Percentiles rank a stretch among this genome's conserved stretches.
These are phyloP conservation scores for Poeciliopsis occidentalis DNA, from an alignment of 2,113 vertebrate species.

Conservation along the genomic window DNA sequence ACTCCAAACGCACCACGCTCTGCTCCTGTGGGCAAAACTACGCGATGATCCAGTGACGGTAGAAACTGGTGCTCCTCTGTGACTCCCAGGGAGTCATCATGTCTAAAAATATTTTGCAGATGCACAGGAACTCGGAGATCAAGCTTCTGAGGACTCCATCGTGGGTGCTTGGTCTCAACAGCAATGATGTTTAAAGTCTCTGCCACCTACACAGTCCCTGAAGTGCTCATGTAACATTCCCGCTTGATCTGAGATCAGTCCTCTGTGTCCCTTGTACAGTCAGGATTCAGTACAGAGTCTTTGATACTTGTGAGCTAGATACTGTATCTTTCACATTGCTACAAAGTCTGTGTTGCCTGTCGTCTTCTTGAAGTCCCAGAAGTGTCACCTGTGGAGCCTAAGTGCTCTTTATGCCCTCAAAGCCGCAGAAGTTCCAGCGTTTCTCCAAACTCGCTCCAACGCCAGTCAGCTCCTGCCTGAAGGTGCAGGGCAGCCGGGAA, in stretches of 20 bases:
- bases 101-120: constrained; percentile 51
- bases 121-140: constrained; percentile 33
- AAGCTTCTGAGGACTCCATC: constrained; percentile 45
- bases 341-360: constrained; percentile 27
- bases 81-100: constrained; percentile 19
- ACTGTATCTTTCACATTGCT: constrained; percentile 19
- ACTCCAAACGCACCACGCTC: constrained; percentile 32
- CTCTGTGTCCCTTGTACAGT: constrained; percentile 30
- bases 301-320: constrained; percentile 32
- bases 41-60: constrained; percentile 62
- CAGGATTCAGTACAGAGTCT: constrained; percentile 21
- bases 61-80: constrained; percentile 29
- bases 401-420: constrained; percentile 90
- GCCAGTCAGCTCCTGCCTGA: constrained; percentile 92
- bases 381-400: constrained; percentile 65
- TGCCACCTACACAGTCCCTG: constrained; percentile 48
- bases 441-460: constrained; percentile 96
- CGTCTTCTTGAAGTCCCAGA: constrained; percentile 15
- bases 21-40: constrained; percentile 37
- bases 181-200: constrained; percentile 38
- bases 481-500: constrained; percentile 89
- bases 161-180: constrained; percentile 28
- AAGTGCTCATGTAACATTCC: constrained; percentile 38
- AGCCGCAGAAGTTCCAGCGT: constrained; percentile 96
- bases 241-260: constrained; percentile 46